Evolutionary conservation across 2,797 vertebrate genomes (phyloP), one percentile per base, ranked within the genome.

Genomic region (Semaprochilodus insignis): DNA sequence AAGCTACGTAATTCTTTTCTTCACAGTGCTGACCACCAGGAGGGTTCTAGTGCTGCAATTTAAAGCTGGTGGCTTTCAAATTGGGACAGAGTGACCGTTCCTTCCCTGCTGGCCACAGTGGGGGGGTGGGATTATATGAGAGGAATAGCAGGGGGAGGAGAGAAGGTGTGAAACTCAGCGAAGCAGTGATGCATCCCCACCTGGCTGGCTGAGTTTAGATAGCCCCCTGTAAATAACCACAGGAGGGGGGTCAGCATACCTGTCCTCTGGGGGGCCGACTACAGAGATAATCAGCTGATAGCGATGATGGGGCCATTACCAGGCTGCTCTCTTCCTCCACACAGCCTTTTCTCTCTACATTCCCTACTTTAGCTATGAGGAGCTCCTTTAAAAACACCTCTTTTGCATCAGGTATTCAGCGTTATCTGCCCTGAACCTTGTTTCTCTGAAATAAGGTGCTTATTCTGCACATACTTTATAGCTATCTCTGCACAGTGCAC

Each of bases 161-260:
- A 85, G 74, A 73, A 10, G 17, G 87, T 82, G 81, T 86, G 63
- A 77, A 80, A 87, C 77, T 86, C 85, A 84, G 19, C 81, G 83
- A 78, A 83, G 85, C 88, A 74, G 81, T 40, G 27, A 86, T 85
- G 86, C 44, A 70, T 80, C 78, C 70, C 79, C 74, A 82, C 71
- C 75, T 75, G 81, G 87, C 78, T 83, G 81, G 85, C 44, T 65
- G 81, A 78, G 80, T 88, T 84, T 74, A 79, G 83, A 88, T 80
- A 87, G 85, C 73, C 83, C 57, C 82, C 85, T 59, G 57, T 87
- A 83, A 87, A 87, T 81, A 83, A 78, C 85, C 69, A 23, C 80
- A 76, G 85, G 81, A 76, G 85, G 81, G 85, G 60, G 84, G 67
- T 60, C 67, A 78, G 76, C 77, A 84, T 74, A 82, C 77, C 66